These are phyloP conservation scores for Podarcis muralis DNA, from an alignment of 2,113 vertebrate species.

Conservation along the genomic window DNA sequence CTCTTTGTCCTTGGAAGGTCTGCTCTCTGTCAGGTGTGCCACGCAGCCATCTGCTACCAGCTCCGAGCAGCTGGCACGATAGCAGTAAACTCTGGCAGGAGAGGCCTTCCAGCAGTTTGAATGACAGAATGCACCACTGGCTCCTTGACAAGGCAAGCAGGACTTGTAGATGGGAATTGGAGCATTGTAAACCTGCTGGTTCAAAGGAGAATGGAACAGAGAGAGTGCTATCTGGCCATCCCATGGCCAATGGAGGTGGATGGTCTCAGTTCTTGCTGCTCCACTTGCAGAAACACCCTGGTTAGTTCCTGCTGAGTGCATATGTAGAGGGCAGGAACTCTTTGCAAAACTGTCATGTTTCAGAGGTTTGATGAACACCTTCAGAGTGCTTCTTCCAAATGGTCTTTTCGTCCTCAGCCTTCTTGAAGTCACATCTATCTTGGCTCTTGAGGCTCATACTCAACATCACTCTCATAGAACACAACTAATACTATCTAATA, in stretches of 20 bases:
- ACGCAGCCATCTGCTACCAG: slow-evolving; percentile 77
- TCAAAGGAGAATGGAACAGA: slow-evolving; percentile 13
- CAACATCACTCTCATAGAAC: background rate
- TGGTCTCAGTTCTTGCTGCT: fast-evolving
- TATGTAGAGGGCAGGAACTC: fast-evolving
- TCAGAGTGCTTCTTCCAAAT: background rate
- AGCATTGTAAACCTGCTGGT: slow-evolving; percentile 66
- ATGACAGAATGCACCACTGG: slow-evolving; percentile 72
- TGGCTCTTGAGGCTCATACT: background rate
- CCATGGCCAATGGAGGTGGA: slow-evolving; percentile 34
- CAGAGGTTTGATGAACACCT: background rate
- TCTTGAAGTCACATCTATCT: background rate
- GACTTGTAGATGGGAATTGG: slow-evolving; percentile 72
- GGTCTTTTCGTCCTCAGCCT: background rate
- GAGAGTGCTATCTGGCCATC: background rate
- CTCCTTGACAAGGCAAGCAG: slow-evolving; percentile 70
- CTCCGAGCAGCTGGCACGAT: slow-evolving; percentile 68
- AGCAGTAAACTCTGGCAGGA: slow-evolving; percentile 73
- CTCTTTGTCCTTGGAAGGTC: slow-evolving; percentile 75
- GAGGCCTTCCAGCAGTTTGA: slow-evolving; percentile 69
- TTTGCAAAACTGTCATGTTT: background rate
- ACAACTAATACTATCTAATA: background rate
- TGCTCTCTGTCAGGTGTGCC: slow-evolving; percentile 76
- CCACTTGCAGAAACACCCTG: fast-evolving
- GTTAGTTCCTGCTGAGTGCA: background rate